phyloP scores from a whole-genome alignment of 2,113 vertebrate genomes.

The Trogon melanurus region DNA sequence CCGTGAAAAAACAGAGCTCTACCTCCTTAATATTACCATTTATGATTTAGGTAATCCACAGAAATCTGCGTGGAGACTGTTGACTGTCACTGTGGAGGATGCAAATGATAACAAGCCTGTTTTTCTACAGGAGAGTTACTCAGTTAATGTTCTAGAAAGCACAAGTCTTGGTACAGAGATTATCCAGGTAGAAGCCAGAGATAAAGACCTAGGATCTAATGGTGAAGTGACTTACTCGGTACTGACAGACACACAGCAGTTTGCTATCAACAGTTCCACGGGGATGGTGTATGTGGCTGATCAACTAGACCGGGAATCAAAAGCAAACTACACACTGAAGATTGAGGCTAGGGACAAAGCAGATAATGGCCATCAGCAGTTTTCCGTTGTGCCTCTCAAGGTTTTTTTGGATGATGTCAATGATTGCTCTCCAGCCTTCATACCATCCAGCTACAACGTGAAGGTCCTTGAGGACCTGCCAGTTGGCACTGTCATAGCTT shows the following conservation, averaged over 20 bases:
- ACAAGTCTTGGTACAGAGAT: conserved; percentile 90
- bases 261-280: conserved; percentile 89
- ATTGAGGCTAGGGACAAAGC: conserved; percentile 93
- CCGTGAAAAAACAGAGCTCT: conserved; percentile 89
- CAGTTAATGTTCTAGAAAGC: conserved; percentile 89
- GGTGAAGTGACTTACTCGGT: conserved; percentile 89
- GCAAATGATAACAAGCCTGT: conserved; percentile 91
- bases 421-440: conserved; percentile 92
- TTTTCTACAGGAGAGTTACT: conserved; percentile 90
- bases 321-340: conserved; percentile 87
- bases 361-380: conserved; percentile 83
- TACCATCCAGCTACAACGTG: conserved; percentile 88
- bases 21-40: conserved; percentile 93
- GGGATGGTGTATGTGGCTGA: conserved; percentile 91
- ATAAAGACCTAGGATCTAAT: conserved; percentile 90
- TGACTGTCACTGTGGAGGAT: conserved; percentile 90
- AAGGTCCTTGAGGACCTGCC: conserved; percentile 94
- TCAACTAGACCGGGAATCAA: conserved; percentile 89
- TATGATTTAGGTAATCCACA: conserved; percentile 94
- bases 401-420: conserved; percentile 92
- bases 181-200: conserved; percentile 93
- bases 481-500: conserved; percentile 91
- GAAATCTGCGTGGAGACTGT: conserved; percentile 87
- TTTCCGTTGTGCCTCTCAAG: conserved; percentile 85
- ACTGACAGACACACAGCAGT: conserved; percentile 88